phyloP scores from a whole-genome alignment of 1,140 invertebrate genomes.

The Lutraria rhynchaena region DNA sequence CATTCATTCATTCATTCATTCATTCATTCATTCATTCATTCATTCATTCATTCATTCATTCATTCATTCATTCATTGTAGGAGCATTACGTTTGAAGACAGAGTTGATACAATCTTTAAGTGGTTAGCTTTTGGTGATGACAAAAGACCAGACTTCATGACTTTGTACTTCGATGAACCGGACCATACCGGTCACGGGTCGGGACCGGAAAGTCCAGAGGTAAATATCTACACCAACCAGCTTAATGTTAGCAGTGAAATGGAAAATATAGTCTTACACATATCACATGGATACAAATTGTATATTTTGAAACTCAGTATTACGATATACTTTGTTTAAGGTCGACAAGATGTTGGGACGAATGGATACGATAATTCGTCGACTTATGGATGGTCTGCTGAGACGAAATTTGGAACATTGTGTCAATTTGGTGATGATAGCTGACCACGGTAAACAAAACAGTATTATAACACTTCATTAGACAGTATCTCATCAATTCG shows the following conservation, averaged over 20 bases:
- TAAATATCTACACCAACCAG: no score
- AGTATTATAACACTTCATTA: no score
- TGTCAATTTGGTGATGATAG: slow-evolving; percentile 77
- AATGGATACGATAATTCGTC: slow-evolving; percentile 85
- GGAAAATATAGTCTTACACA: no score
- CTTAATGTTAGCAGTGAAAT: no score
- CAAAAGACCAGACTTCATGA: slow-evolving; percentile 84
- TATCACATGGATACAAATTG: no score
- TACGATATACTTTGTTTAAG: slow-evolving; percentile 44
- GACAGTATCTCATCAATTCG: no score
- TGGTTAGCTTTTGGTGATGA: slow-evolving; percentile 84
- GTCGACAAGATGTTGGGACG: slow-evolving; percentile 83
- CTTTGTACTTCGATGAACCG: slow-evolving; percentile 89
- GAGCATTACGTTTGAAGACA: slow-evolving; percentile 61
- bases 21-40: slow-evolving; percentile 29
- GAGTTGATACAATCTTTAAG: slow-evolving; percentile 86
- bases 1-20: slow-evolving; percentile 39
- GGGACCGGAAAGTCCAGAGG: slow-evolving; percentile 67
- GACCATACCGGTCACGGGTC: slow-evolving; percentile 86
- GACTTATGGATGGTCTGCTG: slow-evolving; percentile 85
- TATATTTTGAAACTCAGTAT: background rate
- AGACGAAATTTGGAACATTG: slow-evolving; percentile 81
- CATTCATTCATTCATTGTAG: slow-evolving; percentile 48
- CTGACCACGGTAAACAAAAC: slow-evolving; percentile 80
- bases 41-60: slow-evolving; percentile 21